Evolutionary conservation across 2,797 vertebrate genomes (phyloP).

Genomic region (Cossypha heuglini): DNA sequence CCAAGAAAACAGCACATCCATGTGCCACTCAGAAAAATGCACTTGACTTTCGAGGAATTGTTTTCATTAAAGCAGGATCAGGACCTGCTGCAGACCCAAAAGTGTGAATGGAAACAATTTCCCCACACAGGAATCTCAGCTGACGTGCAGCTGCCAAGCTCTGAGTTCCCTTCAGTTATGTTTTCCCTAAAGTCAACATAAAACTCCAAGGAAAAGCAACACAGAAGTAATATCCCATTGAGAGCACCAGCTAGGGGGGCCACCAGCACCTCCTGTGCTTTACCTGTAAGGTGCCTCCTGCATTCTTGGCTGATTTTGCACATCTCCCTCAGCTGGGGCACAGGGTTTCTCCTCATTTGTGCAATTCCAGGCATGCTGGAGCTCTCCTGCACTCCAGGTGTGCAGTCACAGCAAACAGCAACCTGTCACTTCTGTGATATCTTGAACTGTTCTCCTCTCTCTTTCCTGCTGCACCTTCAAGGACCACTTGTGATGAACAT

Average conservation of each 20-base stretch:
- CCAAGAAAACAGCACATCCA: neutral
- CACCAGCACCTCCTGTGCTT: neutral
- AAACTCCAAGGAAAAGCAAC: neutral
- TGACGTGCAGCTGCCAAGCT: neutral
- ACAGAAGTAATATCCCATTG: accelerated
- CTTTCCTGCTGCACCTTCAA: neutral
- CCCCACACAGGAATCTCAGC: neutral
- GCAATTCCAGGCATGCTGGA: neutral
- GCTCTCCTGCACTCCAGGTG: neutral
- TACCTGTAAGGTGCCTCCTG: accelerated
- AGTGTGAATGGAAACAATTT: slow-evolving; percentile 35
- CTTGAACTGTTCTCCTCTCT: neutral
- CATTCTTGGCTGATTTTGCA: neutral
- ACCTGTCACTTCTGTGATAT: accelerated
- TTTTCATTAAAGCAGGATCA: neutral
- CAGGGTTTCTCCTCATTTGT: neutral
- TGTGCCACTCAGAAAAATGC: neutral
- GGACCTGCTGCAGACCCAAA: neutral
- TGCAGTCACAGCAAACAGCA: accelerated
- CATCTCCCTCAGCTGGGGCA: neutral
- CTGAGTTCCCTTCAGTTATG: neutral
- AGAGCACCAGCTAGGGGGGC: neutral
- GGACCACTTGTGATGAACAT: neutral
- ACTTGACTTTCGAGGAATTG: slow-evolving; percentile 20
- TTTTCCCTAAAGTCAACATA: neutral